Conservation (phyloP, 2,888 invertebrate species). For the Penaeus monodon region DNA sequence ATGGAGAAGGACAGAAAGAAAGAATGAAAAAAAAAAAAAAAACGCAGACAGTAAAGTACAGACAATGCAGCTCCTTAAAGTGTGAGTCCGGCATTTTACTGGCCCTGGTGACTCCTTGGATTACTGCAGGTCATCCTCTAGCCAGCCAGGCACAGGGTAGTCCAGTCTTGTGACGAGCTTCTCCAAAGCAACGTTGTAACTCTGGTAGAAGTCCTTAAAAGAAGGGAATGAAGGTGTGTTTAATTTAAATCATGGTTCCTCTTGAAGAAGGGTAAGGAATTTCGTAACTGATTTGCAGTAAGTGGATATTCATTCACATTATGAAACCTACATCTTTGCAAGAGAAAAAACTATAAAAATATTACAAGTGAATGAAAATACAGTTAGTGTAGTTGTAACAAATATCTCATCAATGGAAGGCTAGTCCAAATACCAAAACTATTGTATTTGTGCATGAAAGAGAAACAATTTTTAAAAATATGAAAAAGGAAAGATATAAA, state of each 20-base stretch:
- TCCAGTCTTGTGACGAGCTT: constrained; percentile 53
- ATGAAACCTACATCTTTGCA: too few species aligned
- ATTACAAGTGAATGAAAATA: too few species aligned
- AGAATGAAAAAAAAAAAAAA: too few species aligned
- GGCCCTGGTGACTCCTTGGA: too few species aligned
- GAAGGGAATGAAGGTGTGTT: background rate
- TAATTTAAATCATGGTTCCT: background rate
- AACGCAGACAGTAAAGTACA: too few species aligned
- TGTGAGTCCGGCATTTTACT: too few species aligned
- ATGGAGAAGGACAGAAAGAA: too few species aligned
- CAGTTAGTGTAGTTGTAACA: background rate
- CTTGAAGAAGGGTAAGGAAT: too few species aligned
- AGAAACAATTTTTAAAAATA: background rate
- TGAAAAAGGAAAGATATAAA: background rate
- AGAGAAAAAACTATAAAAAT: too few species aligned
- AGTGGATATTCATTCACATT: too few species aligned
- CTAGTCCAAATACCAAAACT: background rate
- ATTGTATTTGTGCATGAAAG: background rate
- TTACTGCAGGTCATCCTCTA: constrained; percentile 48
- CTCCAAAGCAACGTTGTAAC: constrained; percentile 55
- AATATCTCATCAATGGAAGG: background rate
- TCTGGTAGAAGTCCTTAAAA: constrained; percentile 53
- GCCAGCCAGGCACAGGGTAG: constrained; percentile 56
- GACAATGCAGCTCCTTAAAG: too few species aligned
- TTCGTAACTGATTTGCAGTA: too few species aligned